phyloP scores from a whole-genome alignment of 2,113 vertebrate species.

The Coturnix japonica region DNA sequence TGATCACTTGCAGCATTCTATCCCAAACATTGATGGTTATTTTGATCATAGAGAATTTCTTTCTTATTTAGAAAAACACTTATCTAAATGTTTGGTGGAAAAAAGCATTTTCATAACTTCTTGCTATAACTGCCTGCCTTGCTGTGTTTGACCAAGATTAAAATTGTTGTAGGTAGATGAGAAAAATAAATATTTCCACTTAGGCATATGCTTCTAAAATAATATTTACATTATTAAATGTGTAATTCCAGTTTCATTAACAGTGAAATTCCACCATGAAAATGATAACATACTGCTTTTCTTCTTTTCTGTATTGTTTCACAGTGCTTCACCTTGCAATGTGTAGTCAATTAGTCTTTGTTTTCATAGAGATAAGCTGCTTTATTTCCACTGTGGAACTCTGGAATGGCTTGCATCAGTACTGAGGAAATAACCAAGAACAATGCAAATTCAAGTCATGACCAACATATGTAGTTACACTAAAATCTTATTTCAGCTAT shows the following conservation, averaged over 20 bases:
- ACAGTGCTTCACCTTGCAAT: background rate
- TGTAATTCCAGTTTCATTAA: slow-evolving; percentile 21
- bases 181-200: slow-evolving; percentile 43
- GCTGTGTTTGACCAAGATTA: slow-evolving; percentile 61
- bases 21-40: slow-evolving; percentile 17
- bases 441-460: background rate
- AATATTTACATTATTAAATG: slow-evolving; percentile 38
- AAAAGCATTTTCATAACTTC: slow-evolving; percentile 27
- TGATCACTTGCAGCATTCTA: slow-evolving; percentile 21
- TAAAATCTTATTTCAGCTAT: background rate
- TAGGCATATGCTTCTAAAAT: background rate
- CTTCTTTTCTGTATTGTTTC: background rate
- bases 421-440: background rate
- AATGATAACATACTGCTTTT: background rate
- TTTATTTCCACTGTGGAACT: background rate
- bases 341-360: background rate
- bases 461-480: background rate
- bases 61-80: slow-evolving; percentile 50
- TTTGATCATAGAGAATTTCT: slow-evolving; percentile 51
- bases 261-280: background rate
- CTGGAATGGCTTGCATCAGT: background rate
- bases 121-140: background rate
- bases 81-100: background rate
- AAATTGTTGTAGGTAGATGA: slow-evolving; percentile 4
- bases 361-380: background rate